phyloP scores from a whole-genome alignment of 2,797 vertebrate species.

The Toxotes lorentzi region DNA sequence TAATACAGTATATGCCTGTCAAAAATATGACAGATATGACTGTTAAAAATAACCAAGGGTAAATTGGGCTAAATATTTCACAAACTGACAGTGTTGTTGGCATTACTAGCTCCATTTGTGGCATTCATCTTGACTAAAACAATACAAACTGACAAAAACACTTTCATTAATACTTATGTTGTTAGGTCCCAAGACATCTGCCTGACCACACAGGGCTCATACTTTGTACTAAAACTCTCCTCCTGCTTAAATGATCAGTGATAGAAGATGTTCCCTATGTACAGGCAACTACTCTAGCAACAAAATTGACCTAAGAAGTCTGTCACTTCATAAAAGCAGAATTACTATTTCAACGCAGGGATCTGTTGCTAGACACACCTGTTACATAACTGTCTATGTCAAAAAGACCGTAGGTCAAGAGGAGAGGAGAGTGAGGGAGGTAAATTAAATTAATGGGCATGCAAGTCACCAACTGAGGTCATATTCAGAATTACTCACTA shows the following conservation, averaged over 20 bases:
- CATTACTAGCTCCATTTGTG: slow-evolving; percentile 22
- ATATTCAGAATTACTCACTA: neutral
- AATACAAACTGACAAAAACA: slow-evolving; percentile 32
- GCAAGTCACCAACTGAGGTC: slow-evolving; percentile 9
- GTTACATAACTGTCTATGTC: neutral
- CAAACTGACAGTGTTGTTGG: slow-evolving; percentile 9
- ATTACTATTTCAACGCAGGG: neutral
- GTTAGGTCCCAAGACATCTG: slow-evolving; percentile 1
- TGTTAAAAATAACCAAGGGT: slow-evolving; percentile 37
- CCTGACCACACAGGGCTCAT: slow-evolving; percentile 7
- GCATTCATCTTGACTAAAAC: slow-evolving; percentile 9
- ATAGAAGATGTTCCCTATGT: neutral
- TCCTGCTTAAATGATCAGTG: neutral
- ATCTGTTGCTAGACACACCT: neutral
- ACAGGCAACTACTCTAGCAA: neutral
- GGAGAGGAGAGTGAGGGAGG: neutral
- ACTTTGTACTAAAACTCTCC: slow-evolving; percentile 1
- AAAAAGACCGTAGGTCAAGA: neutral
- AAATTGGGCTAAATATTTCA: slow-evolving; percentile 24
- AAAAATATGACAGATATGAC: slow-evolving; percentile 10
- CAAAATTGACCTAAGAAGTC: neutral
- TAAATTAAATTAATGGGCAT: slow-evolving; percentile 5
- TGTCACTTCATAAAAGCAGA: neutral
- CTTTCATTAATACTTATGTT: slow-evolving; percentile 31
- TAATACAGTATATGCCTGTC: slow-evolving; percentile 14